A percentile compares a stretch with the other conserved stretches of the same genome.
Evolutionary conservation across 2,113 vertebrate genomes (phyloP).

Genomic region (Dunckerocampus dactyliophorus): DNA sequence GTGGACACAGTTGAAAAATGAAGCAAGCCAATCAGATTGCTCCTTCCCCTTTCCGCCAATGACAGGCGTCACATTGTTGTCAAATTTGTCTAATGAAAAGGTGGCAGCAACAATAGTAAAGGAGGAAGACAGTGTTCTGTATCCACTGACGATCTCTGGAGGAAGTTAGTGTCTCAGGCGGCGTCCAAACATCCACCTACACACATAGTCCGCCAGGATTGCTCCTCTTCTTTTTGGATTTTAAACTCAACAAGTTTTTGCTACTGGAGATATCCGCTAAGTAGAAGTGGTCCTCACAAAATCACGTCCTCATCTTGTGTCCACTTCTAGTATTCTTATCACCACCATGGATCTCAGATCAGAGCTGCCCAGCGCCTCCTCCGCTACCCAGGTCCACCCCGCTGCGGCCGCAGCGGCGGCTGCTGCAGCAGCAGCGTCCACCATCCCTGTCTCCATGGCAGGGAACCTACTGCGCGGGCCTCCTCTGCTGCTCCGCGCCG

Average conservation of each 20-base stretch:
- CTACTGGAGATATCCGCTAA: neutral
- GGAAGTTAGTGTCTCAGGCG: constrained; percentile 79
- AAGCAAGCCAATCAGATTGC: constrained; percentile 86
- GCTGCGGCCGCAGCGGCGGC: constrained; percentile 66
- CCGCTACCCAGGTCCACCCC: constrained; percentile 77
- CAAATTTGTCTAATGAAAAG: constrained; percentile 97
- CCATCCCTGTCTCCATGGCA: constrained; percentile 88
- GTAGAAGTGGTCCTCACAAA: neutral
- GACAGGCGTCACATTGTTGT: constrained; percentile 96
- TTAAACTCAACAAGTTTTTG: constrained; percentile 13
- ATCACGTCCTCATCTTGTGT: neutral
- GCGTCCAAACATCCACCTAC: constrained; percentile 24
- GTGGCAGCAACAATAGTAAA: constrained; percentile 88
- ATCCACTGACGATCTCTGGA: constrained; percentile 77
- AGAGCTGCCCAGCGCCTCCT: constrained; percentile 78
- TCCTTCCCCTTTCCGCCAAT: constrained; percentile 87
- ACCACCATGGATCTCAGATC: constrained; percentile 84
- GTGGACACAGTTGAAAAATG: constrained; percentile 81
- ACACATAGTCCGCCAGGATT: neutral
- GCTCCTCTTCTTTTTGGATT: constrained; percentile 31
- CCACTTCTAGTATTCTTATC: neutral
- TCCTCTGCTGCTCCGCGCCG: constrained; percentile 83
- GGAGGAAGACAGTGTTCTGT: constrained; percentile 77
- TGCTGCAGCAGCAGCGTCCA: constrained; percentile 59
- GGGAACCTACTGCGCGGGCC: constrained; percentile 84